Evolutionary conservation across 2,113 vertebrate species (phyloP).

Genomic region (Nesoenas mayeri): DNA sequence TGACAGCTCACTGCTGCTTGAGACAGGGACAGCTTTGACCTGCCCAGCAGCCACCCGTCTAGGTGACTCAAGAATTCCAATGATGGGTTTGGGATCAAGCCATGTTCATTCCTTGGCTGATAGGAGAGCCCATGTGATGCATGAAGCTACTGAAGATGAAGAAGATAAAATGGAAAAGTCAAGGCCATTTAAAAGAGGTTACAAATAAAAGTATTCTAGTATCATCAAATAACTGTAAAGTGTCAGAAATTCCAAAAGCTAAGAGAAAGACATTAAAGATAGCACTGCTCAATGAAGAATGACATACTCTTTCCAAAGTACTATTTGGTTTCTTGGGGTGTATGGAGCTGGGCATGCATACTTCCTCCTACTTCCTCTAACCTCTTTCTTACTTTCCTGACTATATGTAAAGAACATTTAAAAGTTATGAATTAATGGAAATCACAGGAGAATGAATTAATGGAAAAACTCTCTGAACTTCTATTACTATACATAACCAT

Average conservation of each 20-base stretch:
- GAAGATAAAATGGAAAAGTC: neutral
- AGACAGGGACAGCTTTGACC: neutral
- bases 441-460: neutral
- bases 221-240: neutral
- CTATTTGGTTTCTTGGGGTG: neutral
- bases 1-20: neutral
- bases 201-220: neutral
- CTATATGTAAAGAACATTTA: neutral
- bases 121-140: neutral
- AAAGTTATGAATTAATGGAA: neutral
- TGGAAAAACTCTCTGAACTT: neutral
- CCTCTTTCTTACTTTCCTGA: neutral
- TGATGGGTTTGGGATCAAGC: neutral
- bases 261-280: neutral
- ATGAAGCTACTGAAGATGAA: neutral
- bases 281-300: neutral
- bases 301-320: neutral
- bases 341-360: neutral
- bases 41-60: neutral
- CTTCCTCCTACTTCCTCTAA: accelerated
- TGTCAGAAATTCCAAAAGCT: neutral
- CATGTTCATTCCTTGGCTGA: neutral
- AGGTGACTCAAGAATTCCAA: neutral
- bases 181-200: neutral
- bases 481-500: neutral